phyloP scores from a whole-genome alignment of 2,797 vertebrate genomes.

The Mormyrus proboscirostris region DNA sequence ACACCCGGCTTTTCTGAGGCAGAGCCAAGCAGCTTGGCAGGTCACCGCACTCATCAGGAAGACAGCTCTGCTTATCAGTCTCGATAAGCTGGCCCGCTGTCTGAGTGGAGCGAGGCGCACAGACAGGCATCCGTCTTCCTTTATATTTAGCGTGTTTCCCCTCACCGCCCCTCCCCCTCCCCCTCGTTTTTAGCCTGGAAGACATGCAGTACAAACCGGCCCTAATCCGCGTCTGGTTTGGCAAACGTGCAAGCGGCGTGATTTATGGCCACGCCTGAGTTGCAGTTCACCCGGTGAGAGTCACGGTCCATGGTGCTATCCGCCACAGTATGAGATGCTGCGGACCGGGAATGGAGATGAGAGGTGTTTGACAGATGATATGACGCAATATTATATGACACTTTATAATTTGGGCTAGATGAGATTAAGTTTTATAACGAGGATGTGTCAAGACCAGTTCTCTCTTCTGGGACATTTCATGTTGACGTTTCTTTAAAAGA shows the following conservation, averaged over 20 bases:
- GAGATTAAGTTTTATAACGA: background rate
- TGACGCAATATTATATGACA: background rate
- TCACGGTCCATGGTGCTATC: background rate
- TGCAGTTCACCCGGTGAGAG: background rate
- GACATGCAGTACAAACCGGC: background rate
- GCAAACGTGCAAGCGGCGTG: background rate
- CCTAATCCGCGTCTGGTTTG: background rate
- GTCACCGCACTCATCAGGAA: background rate
- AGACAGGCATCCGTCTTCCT: background rate
- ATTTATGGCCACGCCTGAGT: background rate
- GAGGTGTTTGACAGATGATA: background rate
- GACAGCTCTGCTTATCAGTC: background rate
- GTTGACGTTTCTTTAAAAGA: background rate
- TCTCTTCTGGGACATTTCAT: background rate
- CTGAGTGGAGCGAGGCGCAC: background rate
- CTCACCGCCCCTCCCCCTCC: background rate
- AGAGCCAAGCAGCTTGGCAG: slow-evolving; percentile 5
- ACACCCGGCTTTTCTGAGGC: background rate
- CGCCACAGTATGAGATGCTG: background rate
- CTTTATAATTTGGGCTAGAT: background rate
- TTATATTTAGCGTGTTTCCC: background rate
- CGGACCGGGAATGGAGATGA: background rate
- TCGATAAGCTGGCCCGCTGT: background rate
- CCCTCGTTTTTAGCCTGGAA: background rate
- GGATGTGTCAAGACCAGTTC: background rate